Evolutionary conservation across 2,888 invertebrate genomes (phyloP), one percentile per base, ranked within the genome.

Genomic region (Erannis defoliaria): DNA sequence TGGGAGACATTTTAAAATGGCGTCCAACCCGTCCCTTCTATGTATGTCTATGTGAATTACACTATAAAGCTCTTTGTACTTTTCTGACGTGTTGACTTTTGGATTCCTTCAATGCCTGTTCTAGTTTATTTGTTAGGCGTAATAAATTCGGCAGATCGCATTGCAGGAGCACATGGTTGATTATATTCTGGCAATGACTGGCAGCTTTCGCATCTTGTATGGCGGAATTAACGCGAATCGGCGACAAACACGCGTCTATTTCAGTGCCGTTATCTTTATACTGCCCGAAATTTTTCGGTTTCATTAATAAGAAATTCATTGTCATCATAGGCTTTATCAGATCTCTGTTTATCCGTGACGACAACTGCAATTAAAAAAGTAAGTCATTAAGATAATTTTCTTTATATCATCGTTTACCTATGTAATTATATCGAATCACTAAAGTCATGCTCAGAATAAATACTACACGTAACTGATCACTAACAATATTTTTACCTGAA

Each of bases 91-190:
- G 94, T 70, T 94, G 94, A 71, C 93, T 94, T 65, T 92, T 93
- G 1, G 94, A 93, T 80, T 94, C 94, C 65, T 93, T 93, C 49
- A 94, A 72, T 18, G 94, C 94, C 72, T 90, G 88, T 58, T 94
- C 94, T 53, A 94, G 76, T 71, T 90, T 91, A 74, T 93, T 93
- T 4, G 93, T 87, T 64, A 94, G 73, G 72, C 94, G 87, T 26
- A 94, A 59, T 69, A 94, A 82, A 78, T 94, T 94, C n/a, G 91
- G 92, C 59, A 94, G 79, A 73, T 94, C 94, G 73, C 94, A 93
- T 69, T 94, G 93, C 10, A 94, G 67, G 26, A 93, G 65, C n/a
- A 85, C 72, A 71, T 91, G 88, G 43, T 74, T 81, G 4, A 90
- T 77, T n/a, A 85, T 65, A 75, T 89, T 84, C 67, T 90, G 88